A percentile compares a stretch with the other conserved stretches of the same genome.
These are phyloP conservation scores for Dichetophora obliterata DNA, from an alignment of 2,888 invertebrate species.

Conservation along the genomic window DNA sequence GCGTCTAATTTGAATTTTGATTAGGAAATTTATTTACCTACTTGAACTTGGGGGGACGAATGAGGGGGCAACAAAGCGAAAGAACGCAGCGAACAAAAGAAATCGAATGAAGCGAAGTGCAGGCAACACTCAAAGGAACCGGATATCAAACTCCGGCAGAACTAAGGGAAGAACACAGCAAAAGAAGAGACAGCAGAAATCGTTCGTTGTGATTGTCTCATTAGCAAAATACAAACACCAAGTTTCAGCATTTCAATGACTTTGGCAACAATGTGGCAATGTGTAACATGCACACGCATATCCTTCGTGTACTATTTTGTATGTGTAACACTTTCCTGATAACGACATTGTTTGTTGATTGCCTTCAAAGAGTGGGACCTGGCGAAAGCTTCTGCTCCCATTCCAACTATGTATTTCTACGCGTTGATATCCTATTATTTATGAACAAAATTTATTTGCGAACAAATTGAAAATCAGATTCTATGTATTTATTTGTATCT, in stretches of 20 bases:
- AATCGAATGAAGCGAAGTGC: slow-evolving; percentile 7
- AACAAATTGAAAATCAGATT: slow-evolving; percentile 61
- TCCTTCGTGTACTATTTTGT: not conserved
- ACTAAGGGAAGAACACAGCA: not conserved
- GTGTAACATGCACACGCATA: not conserved
- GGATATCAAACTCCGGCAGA: slow-evolving; percentile 8
- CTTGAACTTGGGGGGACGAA: slow-evolving; percentile 2
- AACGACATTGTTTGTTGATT: slow-evolving; percentile 37
- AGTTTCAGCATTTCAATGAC: not conserved
- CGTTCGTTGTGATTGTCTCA: slow-evolving; percentile 49
- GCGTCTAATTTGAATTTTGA: slow-evolving; percentile 69
- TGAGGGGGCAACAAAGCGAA: not conserved
- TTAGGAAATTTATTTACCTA: slow-evolving; percentile 66
- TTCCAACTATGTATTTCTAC: not conserved
- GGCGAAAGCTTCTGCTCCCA: not conserved
- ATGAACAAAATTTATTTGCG: slow-evolving; percentile 20
- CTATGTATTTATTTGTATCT: slow-evolving; percentile 50
- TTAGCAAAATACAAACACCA: slow-evolving; percentile 49
- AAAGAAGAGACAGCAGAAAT: slow-evolving; percentile 29
- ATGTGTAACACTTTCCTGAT: not conserved
- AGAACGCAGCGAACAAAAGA: not conserved
- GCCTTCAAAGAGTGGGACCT: slow-evolving; percentile 7
- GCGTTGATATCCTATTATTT: slow-evolving; percentile 1
- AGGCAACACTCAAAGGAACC: not conserved
- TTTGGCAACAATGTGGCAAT: not conserved